These are phyloP conservation scores for Polylopha cassiicola DNA, from an alignment of 2,888 invertebrate species.

Conservation along the genomic window DNA sequence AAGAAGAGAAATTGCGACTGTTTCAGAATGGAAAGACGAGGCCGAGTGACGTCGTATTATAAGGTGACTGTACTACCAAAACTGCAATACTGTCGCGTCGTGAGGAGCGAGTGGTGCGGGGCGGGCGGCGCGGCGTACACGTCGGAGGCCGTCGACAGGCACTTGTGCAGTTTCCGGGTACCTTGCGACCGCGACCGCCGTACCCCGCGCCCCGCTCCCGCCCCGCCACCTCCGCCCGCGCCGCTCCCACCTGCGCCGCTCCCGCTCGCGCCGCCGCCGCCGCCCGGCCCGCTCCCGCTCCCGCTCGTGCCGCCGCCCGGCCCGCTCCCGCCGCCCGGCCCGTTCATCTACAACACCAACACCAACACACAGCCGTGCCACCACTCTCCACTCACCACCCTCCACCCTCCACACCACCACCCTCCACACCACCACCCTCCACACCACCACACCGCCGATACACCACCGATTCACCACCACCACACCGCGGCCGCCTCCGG, in stretches of 20 bases:
- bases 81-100: slow-evolving; percentile 95
- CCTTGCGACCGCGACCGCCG: slow-evolving; percentile 96
- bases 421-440: slow-evolving; percentile 25
- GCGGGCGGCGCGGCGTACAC: slow-evolving; percentile 81
- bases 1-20: slow-evolving; percentile 69
- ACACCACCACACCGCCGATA: slow-evolving; percentile 16
- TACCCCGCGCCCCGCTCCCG: slow-evolving; percentile 59
- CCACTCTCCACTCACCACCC: slow-evolving; percentile 43
- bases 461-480: slow-evolving; percentile 21
- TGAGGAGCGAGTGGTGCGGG: slow-evolving; percentile 83
- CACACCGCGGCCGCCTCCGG: slow-evolving; percentile 8
- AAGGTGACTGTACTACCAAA: slow-evolving; percentile 93
- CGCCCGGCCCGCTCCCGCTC: slow-evolving; percentile 72
- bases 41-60: slow-evolving; percentile 51
- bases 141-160: slow-evolving; percentile 92
- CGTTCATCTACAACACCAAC: slow-evolving; percentile 27
- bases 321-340: slow-evolving; percentile 74
- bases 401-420: slow-evolving; percentile 29
- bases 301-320: slow-evolving; percentile 59
- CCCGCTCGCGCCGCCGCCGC: slow-evolving; percentile 39
- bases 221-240: slow-evolving; percentile 28
- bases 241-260: slow-evolving; percentile 29
- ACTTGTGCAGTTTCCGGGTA: slow-evolving; percentile 95
- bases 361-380: slow-evolving; percentile 47
- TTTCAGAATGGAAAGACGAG: slow-evolving; percentile 63